Conservation (phyloP, 2,888 invertebrate genomes). For the Thereva unica region DNA sequence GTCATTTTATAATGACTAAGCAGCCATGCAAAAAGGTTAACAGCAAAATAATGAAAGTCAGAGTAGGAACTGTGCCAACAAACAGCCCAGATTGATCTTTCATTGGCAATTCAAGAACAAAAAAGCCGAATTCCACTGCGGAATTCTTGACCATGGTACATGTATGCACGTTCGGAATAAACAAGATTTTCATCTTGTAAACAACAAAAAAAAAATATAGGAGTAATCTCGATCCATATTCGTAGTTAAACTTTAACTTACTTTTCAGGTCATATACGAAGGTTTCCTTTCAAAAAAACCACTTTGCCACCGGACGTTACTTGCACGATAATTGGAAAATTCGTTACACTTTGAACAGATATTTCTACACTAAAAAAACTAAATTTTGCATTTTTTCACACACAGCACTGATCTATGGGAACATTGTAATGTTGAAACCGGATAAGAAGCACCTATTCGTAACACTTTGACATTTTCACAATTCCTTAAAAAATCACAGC, state of each 20-base stretch:
- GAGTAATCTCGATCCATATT: too few species aligned
- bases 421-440: conserved; percentile 23
- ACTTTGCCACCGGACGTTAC: too few species aligned
- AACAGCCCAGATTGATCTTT: conserved; percentile 24
- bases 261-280: too few species aligned
- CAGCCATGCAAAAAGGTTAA: conserved; percentile 42
- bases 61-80: conserved; percentile 21
- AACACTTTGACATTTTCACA: conserved; percentile 28
- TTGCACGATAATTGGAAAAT: too few species aligned
- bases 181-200: too few species aligned
- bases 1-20: conserved; percentile 30
- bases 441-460: conserved; percentile 22
- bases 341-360: too few species aligned
- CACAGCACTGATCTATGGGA: neutral
- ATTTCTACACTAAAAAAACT: too few species aligned
- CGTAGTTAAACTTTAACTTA: too few species aligned
- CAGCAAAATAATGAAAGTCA: conserved; percentile 41
- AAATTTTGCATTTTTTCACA: too few species aligned
- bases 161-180: neutral
- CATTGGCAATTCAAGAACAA: conserved; percentile 12
- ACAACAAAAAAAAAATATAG: too few species aligned
- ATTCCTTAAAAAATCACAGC: too few species aligned
- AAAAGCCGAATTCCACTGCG: conserved; percentile 15
- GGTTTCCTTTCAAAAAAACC: too few species aligned
- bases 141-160: conserved; percentile 14